Base-by-base conservation (phyloP, 2,113 vertebrate genomes). In the Psettodes erumei region DNA sequence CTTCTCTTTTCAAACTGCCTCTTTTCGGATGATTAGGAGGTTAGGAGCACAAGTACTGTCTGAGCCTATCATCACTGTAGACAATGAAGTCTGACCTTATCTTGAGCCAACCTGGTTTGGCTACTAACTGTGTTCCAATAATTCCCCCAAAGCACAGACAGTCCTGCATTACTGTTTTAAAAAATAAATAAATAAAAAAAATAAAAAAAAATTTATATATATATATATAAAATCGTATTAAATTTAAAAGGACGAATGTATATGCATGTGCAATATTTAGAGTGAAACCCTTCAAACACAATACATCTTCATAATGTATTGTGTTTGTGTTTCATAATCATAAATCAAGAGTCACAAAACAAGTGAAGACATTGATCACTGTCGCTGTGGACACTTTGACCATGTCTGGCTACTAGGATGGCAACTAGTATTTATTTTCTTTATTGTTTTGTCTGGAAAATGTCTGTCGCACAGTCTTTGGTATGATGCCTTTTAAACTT, bases 1-100 rank as follows among this genome's bases (percentile, higher is more conserved):
- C 73, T 58, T 11, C 56, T 68, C 75, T 55, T 72, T 65, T 45
- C 75, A 71, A 74, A 18, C 59, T 19, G 53, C 48, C 32, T 53
- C 66, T 72, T 42, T 32, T 71, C 16, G 35, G 42, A 7, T 73
- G 81, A 64, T 79, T 81, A 85, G 77, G 77, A 48, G 50, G 23
- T 51, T 47, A 51, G 32, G n/a, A 84, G 77, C 54, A 77, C 38
- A 48, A 86, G 48, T 75, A 28, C 56, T 54, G 64, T 15, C 71
- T 50, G 48, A 66, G 43, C 25, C 33, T 27, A n/a, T 27, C 63
- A 9, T 70, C 75, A 74, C 53, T 55, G 50, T 37, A 1, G 68
- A 75, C 30, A 12, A 23, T 58, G 43, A 81, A 72, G 60, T 61
- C 71, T 60, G 47, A 32, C 60, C 30, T 59, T 18, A 54, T 65